Percentiles rank a stretch among this genome's conserved stretches.
Conservation (phyloP, 1,140 invertebrate species). For the Aphelenchoides avenae region DNA sequence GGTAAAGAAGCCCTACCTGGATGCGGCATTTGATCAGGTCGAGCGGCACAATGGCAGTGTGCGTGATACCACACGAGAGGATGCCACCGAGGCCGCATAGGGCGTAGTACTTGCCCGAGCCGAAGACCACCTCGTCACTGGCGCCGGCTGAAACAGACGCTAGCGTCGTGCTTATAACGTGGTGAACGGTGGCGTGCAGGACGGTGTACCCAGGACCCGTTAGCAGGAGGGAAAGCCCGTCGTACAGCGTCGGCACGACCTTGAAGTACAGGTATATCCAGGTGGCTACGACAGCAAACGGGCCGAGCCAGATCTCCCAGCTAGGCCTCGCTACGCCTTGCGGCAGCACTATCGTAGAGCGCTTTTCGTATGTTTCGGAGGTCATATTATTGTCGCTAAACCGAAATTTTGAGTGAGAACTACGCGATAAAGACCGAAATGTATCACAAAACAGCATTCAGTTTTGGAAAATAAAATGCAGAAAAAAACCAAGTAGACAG, state of each 20-base stretch:
- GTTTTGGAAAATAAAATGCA: no score
- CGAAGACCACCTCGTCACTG: constrained; percentile 66
- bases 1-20: constrained; percentile 74
- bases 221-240: constrained; percentile 34
- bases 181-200: constrained; percentile 8
- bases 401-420: no score
- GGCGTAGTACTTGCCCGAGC: constrained; percentile 82
- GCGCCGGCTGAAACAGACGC: constrained; percentile 19
- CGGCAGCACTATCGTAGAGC: no score
- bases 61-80: constrained; percentile 85
- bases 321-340: no score
- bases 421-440: no score
- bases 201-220: constrained; percentile 15
- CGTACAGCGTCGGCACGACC: constrained; percentile 28
- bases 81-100: constrained; percentile 85
- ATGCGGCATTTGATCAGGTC: constrained; percentile 98
- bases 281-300: constrained; percentile 23
- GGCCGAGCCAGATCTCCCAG: no score
- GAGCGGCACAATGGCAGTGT: constrained; percentile 81
- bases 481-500: no score
- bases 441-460: no score
- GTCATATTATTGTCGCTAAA: no score
- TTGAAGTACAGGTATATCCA: constrained; percentile 44
- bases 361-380: no score
- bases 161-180: constrained; percentile 5